Percentiles rank a stretch among this genome's conserved stretches.
phyloP scores from a whole-genome alignment of 2,888 invertebrate species.

The Dicyrtomina minuta region DNA sequence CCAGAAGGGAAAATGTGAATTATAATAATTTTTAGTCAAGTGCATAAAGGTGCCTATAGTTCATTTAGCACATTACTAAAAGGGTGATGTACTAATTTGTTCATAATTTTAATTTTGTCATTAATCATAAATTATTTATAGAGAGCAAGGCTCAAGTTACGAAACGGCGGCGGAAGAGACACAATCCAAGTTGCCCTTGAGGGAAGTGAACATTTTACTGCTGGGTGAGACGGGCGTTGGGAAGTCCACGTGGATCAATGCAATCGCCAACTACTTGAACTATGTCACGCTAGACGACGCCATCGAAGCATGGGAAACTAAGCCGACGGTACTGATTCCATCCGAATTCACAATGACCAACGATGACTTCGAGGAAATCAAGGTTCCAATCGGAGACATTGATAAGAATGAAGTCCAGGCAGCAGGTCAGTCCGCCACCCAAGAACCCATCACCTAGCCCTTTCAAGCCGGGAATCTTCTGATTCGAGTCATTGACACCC shows the following conservation, averaged over 20 bases:
- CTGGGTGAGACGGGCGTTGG: too few relatives aligned
- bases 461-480: constrained; percentile 13
- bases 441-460: constrained; percentile 18
- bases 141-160: too few relatives aligned
- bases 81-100: too few relatives aligned
- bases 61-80: too few relatives aligned
- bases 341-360: constrained; percentile 34
- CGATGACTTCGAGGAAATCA: constrained; percentile 20
- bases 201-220: too few relatives aligned
- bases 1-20: too few relatives aligned
- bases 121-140: too few relatives aligned
- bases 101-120: too few relatives aligned
- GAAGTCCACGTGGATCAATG: constrained; percentile 47
- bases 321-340: constrained; percentile 29
- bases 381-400: constrained; percentile 13
- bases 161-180: too few relatives aligned
- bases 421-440: constrained; percentile 31
- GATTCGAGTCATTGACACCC: constrained; percentile 39
- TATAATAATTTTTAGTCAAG: too few relatives aligned
- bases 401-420: constrained; percentile 24
- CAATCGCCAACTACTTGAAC: constrained; percentile 35
- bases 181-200: too few relatives aligned
- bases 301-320: constrained; percentile 27
- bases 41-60: too few relatives aligned
- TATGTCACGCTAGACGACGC: constrained; percentile 27